Conservation (phyloP, 2,888 invertebrate genomes). For the Lapara coniferarum region DNA sequence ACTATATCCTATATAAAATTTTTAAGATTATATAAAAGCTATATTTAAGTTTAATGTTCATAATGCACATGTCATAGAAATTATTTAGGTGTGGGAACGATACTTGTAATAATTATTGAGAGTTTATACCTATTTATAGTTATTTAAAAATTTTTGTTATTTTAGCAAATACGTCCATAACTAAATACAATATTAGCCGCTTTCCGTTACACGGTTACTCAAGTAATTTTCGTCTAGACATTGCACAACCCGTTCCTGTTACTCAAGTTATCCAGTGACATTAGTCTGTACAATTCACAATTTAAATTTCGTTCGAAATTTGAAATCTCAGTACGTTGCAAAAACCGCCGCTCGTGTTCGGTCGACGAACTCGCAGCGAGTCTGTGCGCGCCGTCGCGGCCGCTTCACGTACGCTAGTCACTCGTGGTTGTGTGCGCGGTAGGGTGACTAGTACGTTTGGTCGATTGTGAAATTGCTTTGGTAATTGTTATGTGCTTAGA, state of each 20-base stretch:
- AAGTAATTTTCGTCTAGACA: background rate
- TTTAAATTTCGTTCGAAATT: conserved; percentile 43
- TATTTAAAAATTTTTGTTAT: too few species aligned
- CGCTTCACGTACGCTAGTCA: conserved; percentile 5
- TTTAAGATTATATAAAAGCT: too few species aligned
- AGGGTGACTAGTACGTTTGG: conserved; percentile 18
- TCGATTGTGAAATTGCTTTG: background rate
- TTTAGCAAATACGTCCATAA: too few species aligned
- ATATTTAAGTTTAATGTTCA: too few species aligned
- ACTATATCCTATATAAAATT: too few species aligned
- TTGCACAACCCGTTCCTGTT: background rate
- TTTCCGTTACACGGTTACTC: background rate
- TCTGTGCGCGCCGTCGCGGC: conserved; percentile 36
- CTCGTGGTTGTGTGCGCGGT: conserved; percentile 3
- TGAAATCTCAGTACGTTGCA: conserved; percentile 44
- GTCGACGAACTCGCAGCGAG: conserved; percentile 51
- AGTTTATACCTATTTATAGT: too few species aligned
- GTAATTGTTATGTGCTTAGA: background rate
- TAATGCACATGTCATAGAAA: too few species aligned
- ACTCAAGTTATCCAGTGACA: conserved; percentile 22
- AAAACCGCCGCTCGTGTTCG: conserved; percentile 50
- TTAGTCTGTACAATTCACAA: conserved; percentile 24
- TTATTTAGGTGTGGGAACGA: too few species aligned
- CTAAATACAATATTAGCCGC: too few species aligned
- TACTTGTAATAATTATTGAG: too few species aligned